Percentiles rank a stretch among this genome's conserved stretches.
Evolutionary conservation across 2,797 vertebrate species (phyloP).

Genomic region (Hemibagrus guttatus): DNA sequence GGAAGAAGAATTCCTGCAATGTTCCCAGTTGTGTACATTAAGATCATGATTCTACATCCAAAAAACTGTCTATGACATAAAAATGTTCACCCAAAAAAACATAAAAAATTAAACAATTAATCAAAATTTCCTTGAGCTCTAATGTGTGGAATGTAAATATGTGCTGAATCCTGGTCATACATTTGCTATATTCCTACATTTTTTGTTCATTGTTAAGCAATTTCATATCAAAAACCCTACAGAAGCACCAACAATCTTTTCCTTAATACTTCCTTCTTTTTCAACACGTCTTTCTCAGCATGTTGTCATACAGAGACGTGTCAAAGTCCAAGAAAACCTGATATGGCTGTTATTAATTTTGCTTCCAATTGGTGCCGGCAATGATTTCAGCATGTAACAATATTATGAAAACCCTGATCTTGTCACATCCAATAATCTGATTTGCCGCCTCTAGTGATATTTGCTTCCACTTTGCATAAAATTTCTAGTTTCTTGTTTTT

Average conservation of each 20-base stretch:
- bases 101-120: neutral
- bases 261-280: neutral
- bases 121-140: neutral
- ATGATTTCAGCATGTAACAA: constrained; percentile 6
- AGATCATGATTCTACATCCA: neutral
- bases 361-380: neutral
- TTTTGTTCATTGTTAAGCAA: neutral
- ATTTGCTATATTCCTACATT: neutral
- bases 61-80: neutral
- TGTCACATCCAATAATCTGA: neutral
- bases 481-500: neutral
- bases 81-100: neutral
- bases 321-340: constrained; percentile 7
- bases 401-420: neutral
- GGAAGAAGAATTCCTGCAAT: no score
- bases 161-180: neutral
- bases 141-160: neutral
- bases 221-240: neutral
- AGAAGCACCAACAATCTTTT: neutral
- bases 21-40: no score
- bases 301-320: neutral
- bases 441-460: neutral
- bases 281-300: neutral
- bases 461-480: neutral
- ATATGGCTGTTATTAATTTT: constrained; percentile 2